These are phyloP conservation scores for Leptinotarsa rubiginosa DNA, from an alignment of 2,888 invertebrate genomes.

Conservation along the genomic window DNA sequence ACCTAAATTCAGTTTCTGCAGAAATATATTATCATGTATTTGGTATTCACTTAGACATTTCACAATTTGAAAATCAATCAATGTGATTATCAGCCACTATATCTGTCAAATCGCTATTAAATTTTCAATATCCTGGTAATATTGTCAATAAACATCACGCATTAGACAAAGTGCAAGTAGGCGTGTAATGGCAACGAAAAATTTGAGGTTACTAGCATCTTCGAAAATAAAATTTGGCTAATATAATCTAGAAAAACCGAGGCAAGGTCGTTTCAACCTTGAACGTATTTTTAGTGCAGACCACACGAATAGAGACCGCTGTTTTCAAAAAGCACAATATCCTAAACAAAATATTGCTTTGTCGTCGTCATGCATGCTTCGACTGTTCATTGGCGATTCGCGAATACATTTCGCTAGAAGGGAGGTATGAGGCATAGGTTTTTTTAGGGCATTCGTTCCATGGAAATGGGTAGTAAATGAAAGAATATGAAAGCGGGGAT, in stretches of 20 bases:
- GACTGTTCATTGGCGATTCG: background rate
- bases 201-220: slow-evolving; percentile 17
- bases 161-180: slow-evolving; percentile 4
- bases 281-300: slow-evolving; percentile 11
- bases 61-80: background rate
- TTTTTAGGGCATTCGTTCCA: too few relatives aligned
- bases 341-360: slow-evolving; percentile 13
- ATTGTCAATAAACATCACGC: background rate
- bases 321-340: slow-evolving; percentile 14
- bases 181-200: slow-evolving; percentile 9
- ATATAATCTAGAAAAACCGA: slow-evolving; percentile 14
- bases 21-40: too few relatives aligned
- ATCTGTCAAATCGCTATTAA: slow-evolving; percentile 6
- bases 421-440: too few relatives aligned
- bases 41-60: background rate
- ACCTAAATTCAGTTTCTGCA: too few relatives aligned
- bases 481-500: too few relatives aligned
- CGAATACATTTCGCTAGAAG: too few relatives aligned
- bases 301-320: background rate
- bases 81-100: background rate
- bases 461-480: too few relatives aligned
- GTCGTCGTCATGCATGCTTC: background rate
- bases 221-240: slow-evolving; percentile 17
- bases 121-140: background rate
- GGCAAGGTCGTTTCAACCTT: slow-evolving; percentile 10